Conservation (phyloP, 2,888 invertebrate species). For the Cabera pusaria region DNA sequence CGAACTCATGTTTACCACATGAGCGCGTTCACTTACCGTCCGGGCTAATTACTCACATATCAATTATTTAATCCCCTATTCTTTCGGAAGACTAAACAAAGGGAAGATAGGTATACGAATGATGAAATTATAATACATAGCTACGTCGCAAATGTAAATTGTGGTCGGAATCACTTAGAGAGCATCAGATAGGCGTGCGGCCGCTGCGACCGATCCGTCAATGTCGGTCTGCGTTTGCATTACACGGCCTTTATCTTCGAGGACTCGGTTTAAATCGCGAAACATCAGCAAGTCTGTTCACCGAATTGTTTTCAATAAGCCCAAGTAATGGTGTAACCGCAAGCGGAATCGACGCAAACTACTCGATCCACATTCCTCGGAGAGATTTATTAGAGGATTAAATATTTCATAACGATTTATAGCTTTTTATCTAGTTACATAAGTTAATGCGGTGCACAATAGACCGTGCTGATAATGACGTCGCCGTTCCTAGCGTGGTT, state of each 20-base stretch:
- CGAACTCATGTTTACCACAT: constrained; percentile 21
- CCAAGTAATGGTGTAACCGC: constrained; percentile 70
- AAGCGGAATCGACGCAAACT: constrained; percentile 54
- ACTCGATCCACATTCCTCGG: constrained; percentile 56
- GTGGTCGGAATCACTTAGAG: constrained; percentile 77
- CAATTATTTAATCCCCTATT: constrained; percentile 5
- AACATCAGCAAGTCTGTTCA: constrained; percentile 75
- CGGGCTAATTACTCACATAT: no score
- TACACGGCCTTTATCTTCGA: constrained; percentile 78
- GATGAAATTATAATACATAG: constrained; percentile 75
- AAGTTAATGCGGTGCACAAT: constrained; percentile 62
- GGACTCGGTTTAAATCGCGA: constrained; percentile 73
- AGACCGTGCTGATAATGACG: constrained; percentile 62
- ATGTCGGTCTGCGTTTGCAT: constrained; percentile 79
- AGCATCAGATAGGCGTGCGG: constrained; percentile 78
- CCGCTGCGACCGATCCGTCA: constrained; percentile 79
- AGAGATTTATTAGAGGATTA: constrained; percentile 65
- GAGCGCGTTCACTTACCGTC: constrained; percentile 1
- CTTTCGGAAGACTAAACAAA: constrained; percentile 51
- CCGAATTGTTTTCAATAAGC: constrained; percentile 81
- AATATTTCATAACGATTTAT: constrained; percentile 70
- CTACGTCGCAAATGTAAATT: constrained; percentile 77
- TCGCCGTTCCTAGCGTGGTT: constrained; percentile 49
- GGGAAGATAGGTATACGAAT: constrained; percentile 58
- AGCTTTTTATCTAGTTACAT: constrained; percentile 68